Conservation (phyloP, 2,113 vertebrate species). For the Xiphias gladius region DNA sequence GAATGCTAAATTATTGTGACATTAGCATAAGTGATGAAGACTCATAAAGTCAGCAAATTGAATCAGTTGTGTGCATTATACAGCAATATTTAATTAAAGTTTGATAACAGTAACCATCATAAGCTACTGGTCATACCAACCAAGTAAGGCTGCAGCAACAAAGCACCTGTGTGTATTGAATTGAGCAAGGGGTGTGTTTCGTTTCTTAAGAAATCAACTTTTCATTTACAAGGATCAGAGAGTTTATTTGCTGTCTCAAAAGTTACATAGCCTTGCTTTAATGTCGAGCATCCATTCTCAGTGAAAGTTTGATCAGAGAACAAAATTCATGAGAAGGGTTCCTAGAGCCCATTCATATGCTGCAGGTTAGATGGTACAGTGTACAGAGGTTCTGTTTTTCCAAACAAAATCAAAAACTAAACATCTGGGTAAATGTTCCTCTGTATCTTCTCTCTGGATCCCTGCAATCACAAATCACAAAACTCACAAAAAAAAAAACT, state of each 20-base stretch:
- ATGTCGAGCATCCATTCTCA: neutral
- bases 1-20: no score
- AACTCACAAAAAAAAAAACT: no score
- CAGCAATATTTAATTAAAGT: neutral
- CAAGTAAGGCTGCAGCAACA: neutral
- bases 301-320: neutral
- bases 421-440: constrained; percentile 23
- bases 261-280: neutral
- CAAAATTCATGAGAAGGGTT: neutral
- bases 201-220: neutral
- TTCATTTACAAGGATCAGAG: neutral
- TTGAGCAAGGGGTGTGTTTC: neutral
- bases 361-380: neutral
- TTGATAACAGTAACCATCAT: neutral
- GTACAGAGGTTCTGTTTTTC: neutral
- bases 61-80: neutral
- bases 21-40: no score
- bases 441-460: constrained; percentile 8
- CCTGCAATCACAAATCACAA: constrained; percentile 24
- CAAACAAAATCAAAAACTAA: constrained; percentile 13
- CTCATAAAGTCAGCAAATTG: no score
- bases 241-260: neutral
- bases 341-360: neutral
- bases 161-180: neutral
- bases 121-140: neutral